These are phyloP conservation scores for Phymanthus crucifer DNA, from an alignment of 92 coral and sea anemone species.

Conservation along the genomic window DNA sequence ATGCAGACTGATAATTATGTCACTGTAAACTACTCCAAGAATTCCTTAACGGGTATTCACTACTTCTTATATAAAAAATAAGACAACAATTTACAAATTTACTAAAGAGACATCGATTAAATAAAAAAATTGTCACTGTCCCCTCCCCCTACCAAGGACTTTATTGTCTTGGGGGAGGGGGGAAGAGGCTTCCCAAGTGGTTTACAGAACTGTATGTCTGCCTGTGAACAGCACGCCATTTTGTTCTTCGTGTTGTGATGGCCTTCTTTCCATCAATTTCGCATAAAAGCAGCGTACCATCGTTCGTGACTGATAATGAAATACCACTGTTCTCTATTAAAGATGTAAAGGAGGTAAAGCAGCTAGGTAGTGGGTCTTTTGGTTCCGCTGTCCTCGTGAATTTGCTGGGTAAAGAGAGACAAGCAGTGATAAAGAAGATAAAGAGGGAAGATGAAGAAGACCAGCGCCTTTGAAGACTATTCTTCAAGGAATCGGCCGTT, in stretches of 20 bases:
- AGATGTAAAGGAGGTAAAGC: slow-evolving; percentile 15
- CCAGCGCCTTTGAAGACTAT: slow-evolving; percentile 16
- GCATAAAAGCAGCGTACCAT: slow-evolving; percentile 1
- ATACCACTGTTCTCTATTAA: background rate
- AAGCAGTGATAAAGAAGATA: slow-evolving; percentile 35
- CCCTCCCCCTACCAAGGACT: too few relatives aligned
- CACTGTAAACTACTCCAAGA: too few relatives aligned
- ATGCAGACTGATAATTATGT: too few relatives aligned
- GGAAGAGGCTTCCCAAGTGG: too few relatives aligned
- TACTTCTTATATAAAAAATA: too few relatives aligned
- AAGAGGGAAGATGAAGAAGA: slow-evolving; percentile 32
- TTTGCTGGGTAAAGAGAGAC: slow-evolving; percentile 9
- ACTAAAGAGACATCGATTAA: too few relatives aligned
- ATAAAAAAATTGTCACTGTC: too few relatives aligned
- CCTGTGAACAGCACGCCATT: background rate
- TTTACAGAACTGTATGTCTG: background rate
- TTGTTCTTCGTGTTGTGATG: background rate
- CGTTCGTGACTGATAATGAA: background rate
- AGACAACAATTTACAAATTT: too few relatives aligned
- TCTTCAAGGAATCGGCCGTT: slow-evolving; percentile 49
- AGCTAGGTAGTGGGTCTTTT: slow-evolving; percentile 42
- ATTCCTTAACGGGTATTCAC: too few relatives aligned
- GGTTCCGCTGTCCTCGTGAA: slow-evolving; percentile 28
- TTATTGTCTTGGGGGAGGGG: too few relatives aligned
- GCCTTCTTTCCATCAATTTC: background rate